Evolutionary conservation across 2,797 vertebrate species (phyloP).

Genomic region (Myiotriccus ornatus): DNA sequence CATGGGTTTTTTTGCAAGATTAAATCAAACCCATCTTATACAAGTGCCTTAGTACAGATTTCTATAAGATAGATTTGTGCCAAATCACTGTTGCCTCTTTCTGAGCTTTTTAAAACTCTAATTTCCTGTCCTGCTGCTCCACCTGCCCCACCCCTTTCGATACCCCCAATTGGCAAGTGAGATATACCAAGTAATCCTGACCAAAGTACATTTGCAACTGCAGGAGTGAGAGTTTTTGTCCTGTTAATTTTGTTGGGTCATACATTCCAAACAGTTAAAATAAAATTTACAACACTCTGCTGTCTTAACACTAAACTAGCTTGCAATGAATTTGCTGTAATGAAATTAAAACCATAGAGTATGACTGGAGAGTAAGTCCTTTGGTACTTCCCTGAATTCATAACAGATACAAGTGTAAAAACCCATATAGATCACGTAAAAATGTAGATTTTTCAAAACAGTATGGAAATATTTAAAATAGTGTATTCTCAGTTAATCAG

Average conservation of each 20-base stretch:
- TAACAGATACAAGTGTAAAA: constrained; percentile 34
- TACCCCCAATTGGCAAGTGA: rapidly evolving
- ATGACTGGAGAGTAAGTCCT: constrained; percentile 23
- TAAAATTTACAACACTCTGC: constrained; percentile 62
- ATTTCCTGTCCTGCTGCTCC: background rate
- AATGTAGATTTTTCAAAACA: constrained; percentile 30
- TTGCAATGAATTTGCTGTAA: constrained; percentile 67
- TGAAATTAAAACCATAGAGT: constrained; percentile 62
- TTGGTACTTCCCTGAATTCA: constrained; percentile 44
- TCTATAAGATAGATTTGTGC: background rate
- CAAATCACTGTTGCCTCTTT: background rate
- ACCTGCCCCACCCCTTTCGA: rapidly evolving
- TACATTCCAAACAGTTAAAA: constrained; percentile 58
- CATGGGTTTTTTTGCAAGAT: background rate
- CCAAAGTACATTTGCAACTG: constrained; percentile 5
- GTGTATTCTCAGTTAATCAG: constrained; percentile 37
- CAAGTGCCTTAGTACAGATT: background rate
- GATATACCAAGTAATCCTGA: constrained; percentile 31
- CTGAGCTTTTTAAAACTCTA: background rate
- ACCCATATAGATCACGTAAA: constrained; percentile 33
- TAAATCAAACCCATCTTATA: background rate
- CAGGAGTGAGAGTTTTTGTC: background rate
- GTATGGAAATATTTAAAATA: constrained; percentile 46
- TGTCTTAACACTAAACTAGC: constrained; percentile 46
- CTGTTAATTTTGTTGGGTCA: constrained; percentile 26